Percentiles rank a stretch among this genome's conserved stretches.
These are phyloP conservation scores for Oscheius sp. DNA, from an alignment of 2,888 invertebrate species.

Conservation along the genomic window DNA sequence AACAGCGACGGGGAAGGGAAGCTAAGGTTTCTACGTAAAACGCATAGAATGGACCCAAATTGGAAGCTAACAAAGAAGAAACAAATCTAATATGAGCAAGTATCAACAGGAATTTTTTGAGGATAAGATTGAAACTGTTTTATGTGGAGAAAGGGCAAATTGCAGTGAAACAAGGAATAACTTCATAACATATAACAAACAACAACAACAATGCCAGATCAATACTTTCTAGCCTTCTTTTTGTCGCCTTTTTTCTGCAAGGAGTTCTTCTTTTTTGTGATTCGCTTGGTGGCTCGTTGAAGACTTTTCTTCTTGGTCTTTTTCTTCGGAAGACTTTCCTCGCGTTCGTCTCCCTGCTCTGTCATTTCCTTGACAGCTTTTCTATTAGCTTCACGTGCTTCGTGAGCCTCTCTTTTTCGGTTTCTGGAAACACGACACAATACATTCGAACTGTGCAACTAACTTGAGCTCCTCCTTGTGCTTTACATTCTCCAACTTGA, in stretches of 20 bases:
- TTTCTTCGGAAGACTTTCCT: background rate
- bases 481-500: slow-evolving; percentile 10
- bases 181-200: background rate
- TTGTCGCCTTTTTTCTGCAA: background rate
- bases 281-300: background rate
- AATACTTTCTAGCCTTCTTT: background rate
- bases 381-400: background rate
- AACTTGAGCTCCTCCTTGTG: slow-evolving; percentile 15
- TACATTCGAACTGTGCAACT: background rate
- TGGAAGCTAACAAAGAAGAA: background rate
- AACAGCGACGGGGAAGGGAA: no score
- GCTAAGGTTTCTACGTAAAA: no score
- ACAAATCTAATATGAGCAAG: no score
- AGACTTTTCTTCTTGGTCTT: background rate
- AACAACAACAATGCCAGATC: background rate
- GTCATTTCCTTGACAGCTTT: background rate
- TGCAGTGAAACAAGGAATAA: no score
- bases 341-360: background rate
- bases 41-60: background rate
- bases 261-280: background rate
- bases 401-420: background rate
- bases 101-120: no score
- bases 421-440: background rate
- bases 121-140: no score
- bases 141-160: no score